Percentiles rank a stretch among this genome's conserved stretches.
phyloP scores from a whole-genome alignment of 1,140 invertebrate species.

The Camponotus floridanus region DNA sequence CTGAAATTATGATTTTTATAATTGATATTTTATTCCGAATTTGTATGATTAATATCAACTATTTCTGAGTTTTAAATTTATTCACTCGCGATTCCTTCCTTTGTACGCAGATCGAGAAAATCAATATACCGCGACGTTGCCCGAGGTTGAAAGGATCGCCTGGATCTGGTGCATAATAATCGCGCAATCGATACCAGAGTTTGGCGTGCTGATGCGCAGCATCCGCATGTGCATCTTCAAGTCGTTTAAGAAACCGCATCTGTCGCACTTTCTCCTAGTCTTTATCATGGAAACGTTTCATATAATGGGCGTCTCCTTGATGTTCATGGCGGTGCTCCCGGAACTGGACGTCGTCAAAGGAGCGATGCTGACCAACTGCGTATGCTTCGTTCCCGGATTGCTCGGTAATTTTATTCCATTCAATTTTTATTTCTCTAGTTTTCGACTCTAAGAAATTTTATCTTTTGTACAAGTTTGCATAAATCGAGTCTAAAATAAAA shows the following conservation, averaged over 20 bases:
- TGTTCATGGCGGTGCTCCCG: conserved; percentile 95
- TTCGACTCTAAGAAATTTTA: background rate
- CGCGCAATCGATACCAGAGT: conserved; percentile 94
- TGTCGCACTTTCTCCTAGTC: conserved; percentile 90
- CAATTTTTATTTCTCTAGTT: background rate
- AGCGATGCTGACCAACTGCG: conserved; percentile 97
- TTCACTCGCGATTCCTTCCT: background rate
- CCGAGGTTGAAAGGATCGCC: conserved; percentile 93
- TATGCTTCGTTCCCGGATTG: conserved; percentile 95
- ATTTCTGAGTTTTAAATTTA: background rate
- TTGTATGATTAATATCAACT: background rate
- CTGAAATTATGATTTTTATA: too few relatives aligned
- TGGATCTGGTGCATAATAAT: conserved; percentile 98
- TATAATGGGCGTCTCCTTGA: conserved; percentile 93
- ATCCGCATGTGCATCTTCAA: conserved; percentile 96
- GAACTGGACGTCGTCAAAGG: conserved; percentile 96
- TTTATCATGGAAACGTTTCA: conserved; percentile 95
- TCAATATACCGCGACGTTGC: conserved; percentile 91
- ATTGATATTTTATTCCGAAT: too few relatives aligned
- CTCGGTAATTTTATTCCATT: conserved; percentile 86
- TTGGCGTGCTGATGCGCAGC: conserved; percentile 94
- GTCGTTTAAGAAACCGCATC: conserved; percentile 90
- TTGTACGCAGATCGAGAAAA: conserved; percentile 91
- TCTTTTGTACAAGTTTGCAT: background rate
- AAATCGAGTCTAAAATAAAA: background rate